phyloP scores from a whole-genome alignment of 2,113 vertebrate species.

The Gracilinanus agilis region DNA sequence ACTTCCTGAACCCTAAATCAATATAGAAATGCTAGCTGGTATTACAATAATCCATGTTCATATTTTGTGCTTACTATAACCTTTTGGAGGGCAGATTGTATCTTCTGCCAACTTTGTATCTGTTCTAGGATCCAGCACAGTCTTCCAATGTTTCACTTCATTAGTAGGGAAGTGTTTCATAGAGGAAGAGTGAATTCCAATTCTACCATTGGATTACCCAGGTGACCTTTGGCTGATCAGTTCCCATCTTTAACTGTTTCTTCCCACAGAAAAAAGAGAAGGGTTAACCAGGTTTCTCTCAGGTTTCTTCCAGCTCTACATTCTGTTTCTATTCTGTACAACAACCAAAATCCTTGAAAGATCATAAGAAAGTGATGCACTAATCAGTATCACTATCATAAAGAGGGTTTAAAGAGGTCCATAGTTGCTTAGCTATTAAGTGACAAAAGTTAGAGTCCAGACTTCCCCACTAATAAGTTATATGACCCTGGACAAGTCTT shows the following conservation, averaged over 20 bases:
- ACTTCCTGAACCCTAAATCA: not conserved
- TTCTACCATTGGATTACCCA: not conserved
- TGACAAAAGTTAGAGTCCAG: not conserved
- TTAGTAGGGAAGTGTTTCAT: not conserved
- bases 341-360: not conserved
- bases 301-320: not conserved
- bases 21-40: not conserved
- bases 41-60: not conserved
- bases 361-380: too few species aligned
- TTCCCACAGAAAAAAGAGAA: not conserved
- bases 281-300: not conserved
- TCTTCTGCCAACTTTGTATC: not conserved
- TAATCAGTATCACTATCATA: not conserved
- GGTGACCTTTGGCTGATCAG: not conserved
- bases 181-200: not conserved
- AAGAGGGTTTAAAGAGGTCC: not conserved
- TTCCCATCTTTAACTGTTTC: not conserved
- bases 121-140: not conserved
- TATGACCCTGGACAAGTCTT: too few species aligned
- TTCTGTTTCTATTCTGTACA: not conserved
- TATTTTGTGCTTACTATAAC: not conserved
- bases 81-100: not conserved
- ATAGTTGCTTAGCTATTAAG: not conserved
- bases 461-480: not conserved
- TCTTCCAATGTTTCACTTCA: not conserved